phyloP scores from a whole-genome alignment of 2,888 invertebrate genomes.

The Rosalia funebris region DNA sequence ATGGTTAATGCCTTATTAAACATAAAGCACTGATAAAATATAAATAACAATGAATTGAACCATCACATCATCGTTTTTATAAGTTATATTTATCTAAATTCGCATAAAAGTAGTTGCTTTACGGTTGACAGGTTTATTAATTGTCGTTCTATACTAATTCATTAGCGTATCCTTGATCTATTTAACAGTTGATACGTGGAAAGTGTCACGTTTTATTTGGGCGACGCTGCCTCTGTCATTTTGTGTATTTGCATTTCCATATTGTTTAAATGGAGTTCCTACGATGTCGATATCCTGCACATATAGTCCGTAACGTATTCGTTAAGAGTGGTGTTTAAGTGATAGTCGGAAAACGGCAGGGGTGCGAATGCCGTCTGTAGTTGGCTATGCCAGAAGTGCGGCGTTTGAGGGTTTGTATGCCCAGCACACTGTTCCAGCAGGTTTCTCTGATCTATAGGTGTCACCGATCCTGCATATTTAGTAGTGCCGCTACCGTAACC shows the following conservation, averaged over 20 bases:
- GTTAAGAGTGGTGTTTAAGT: conserved; percentile 24
- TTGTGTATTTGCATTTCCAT: not conserved
- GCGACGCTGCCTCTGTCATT: too few relatives aligned
- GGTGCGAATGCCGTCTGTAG: conserved; percentile 34
- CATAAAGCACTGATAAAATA: too few relatives aligned
- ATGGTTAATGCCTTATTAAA: too few relatives aligned
- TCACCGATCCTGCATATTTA: conserved; percentile 61
- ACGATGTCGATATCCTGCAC: not conserved
- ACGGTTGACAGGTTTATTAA: too few relatives aligned
- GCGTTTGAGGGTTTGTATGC: conserved; percentile 52
- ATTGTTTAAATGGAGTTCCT: not conserved
- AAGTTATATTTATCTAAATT: too few relatives aligned
- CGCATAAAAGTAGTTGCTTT: too few relatives aligned
- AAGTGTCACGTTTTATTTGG: too few relatives aligned
- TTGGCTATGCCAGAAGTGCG: conserved; percentile 38
- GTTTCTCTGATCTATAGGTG: conserved; percentile 60
- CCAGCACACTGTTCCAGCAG: conserved; percentile 50
- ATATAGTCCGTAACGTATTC: not conserved
- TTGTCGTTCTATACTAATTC: too few relatives aligned
- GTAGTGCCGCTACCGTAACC: conserved; percentile 47
- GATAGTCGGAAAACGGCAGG: conserved; percentile 32
- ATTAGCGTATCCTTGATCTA: too few relatives aligned
- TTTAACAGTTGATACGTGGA: too few relatives aligned
- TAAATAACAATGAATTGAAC: too few relatives aligned
- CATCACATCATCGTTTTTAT: too few relatives aligned